phyloP scores from a whole-genome alignment of 2,113 vertebrate genomes.

The Maccullochella peelii region DNA sequence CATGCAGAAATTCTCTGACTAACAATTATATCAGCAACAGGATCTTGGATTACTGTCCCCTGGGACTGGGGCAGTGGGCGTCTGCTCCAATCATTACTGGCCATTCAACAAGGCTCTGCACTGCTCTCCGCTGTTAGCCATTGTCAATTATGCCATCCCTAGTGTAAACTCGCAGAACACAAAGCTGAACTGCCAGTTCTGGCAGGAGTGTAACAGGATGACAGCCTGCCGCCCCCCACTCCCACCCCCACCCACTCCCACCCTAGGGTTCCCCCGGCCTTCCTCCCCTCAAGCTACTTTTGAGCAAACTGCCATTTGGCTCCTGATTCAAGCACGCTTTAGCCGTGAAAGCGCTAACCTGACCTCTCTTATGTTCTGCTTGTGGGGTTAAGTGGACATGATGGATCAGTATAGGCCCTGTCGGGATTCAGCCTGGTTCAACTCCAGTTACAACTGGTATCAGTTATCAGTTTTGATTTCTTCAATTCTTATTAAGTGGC shows the following conservation, averaged over 20 bases:
- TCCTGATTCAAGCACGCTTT: constrained; percentile 53
- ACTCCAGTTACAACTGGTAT: constrained; percentile 54
- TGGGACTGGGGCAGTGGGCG: constrained; percentile 84
- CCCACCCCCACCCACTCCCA: constrained; percentile 50
- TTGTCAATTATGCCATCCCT: constrained; percentile 89
- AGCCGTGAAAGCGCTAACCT: constrained; percentile 67
- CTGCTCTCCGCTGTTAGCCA: constrained; percentile 87
- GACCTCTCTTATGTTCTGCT: constrained; percentile 75
- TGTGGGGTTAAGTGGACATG: constrained; percentile 81
- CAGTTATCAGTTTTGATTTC: constrained; percentile 42
- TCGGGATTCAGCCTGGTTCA: constrained; percentile 62
- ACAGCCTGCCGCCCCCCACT: constrained; percentile 74
- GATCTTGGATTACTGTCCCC: constrained; percentile 88
- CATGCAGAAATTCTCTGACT: constrained; percentile 91
- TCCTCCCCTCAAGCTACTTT: constrained; percentile 77
- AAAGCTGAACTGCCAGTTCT: constrained; percentile 86
- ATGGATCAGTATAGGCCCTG: constrained; percentile 77
- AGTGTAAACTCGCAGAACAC: constrained; percentile 87
- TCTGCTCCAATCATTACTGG: constrained; percentile 89
- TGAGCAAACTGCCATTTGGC: constrained; percentile 75
- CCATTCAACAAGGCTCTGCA: constrained; percentile 87
- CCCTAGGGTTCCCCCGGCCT: constrained; percentile 69
- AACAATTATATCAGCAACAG: constrained; percentile 92
- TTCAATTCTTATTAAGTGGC: constrained; percentile 28
- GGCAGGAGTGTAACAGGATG: constrained; percentile 84